phyloP scores from a whole-genome alignment of 64 coral and sea anemone species.

The Porites lutea region DNA sequence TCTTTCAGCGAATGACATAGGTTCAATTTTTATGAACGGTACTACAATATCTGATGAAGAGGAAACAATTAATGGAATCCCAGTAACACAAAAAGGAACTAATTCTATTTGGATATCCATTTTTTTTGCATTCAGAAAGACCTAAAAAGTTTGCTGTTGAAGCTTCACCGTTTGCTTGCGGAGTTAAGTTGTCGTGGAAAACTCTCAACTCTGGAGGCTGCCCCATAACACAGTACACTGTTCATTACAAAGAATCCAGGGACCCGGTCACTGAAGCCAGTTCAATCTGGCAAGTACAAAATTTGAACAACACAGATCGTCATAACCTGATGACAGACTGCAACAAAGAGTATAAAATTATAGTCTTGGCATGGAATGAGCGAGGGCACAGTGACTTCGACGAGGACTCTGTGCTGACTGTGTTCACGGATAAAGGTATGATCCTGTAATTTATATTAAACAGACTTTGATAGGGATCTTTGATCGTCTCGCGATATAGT shows the following conservation, averaged over 20 bases:
- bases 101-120: too few relatives aligned
- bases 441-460: too few relatives aligned
- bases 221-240: not conserved
- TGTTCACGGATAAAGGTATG: not conserved
- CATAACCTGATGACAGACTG: not conserved
- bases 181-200: slow-evolving; percentile 6
- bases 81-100: too few relatives aligned
- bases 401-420: not conserved
- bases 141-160: not conserved
- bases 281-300: not conserved
- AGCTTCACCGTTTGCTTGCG: not conserved
- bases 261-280: not conserved
- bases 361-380: slow-evolving; percentile 1
- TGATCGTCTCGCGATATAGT: too few relatives aligned
- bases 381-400: slow-evolving; percentile 4
- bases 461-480: too few relatives aligned
- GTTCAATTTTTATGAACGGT: too few relatives aligned
- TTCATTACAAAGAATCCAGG: not conserved
- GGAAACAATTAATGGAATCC: too few relatives aligned
- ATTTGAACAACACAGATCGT: not conserved
- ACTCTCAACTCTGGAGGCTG: not conserved
- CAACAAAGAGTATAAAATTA: not conserved
- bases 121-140: not conserved
- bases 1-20: too few relatives aligned
- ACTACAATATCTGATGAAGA: too few relatives aligned